Percentiles rank a stretch among this genome's conserved stretches.
phyloP scores from a whole-genome alignment of 2,888 invertebrate genomes.

The Calliphora vomitoria region DNA sequence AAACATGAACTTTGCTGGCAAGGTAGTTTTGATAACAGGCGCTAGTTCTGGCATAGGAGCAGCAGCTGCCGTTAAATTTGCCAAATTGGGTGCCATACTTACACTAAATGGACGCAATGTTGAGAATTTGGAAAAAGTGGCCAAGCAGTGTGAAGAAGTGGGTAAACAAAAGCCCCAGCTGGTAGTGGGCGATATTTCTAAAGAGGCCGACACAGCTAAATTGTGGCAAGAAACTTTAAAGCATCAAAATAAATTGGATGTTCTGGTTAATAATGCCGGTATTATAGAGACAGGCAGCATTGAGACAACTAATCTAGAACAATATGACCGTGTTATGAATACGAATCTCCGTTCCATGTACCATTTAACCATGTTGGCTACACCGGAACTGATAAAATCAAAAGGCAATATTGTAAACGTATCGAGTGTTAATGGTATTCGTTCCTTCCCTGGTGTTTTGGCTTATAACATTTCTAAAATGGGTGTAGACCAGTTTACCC shows the following conservation, averaged over 20 bases:
- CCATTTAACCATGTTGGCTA: constrained; percentile 92
- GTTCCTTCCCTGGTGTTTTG: constrained; percentile 94
- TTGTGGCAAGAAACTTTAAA: constrained; percentile 89
- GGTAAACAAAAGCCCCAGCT: constrained; percentile 86
- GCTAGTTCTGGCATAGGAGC: constrained; percentile 92
- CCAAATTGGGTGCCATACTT: constrained; percentile 87
- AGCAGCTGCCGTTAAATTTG: constrained; percentile 88
- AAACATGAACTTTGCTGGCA: constrained; percentile 79
- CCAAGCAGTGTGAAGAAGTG: constrained; percentile 83
- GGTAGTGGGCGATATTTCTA: constrained; percentile 87
- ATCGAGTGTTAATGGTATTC: constrained; percentile 94
- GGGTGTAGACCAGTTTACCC: constrained; percentile 96
- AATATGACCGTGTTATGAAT: constrained; percentile 94
- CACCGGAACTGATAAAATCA: constrained; percentile 91
- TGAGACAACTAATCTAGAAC: constrained; percentile 92
- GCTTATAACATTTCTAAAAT: constrained; percentile 97
- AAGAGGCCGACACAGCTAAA: constrained; percentile 86
- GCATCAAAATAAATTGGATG: constrained; percentile 89
- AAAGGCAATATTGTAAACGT: constrained; percentile 96
- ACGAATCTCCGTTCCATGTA: constrained; percentile 92
- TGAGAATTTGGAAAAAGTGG: constrained; percentile 88
- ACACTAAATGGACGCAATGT: constrained; percentile 89
- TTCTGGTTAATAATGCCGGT: constrained; percentile 96
- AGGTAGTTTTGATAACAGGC: constrained; percentile 88
- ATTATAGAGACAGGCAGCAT: constrained; percentile 91